Conservation (phyloP, 1,140 invertebrate genomes). For the Bombus terrestris region DNA sequence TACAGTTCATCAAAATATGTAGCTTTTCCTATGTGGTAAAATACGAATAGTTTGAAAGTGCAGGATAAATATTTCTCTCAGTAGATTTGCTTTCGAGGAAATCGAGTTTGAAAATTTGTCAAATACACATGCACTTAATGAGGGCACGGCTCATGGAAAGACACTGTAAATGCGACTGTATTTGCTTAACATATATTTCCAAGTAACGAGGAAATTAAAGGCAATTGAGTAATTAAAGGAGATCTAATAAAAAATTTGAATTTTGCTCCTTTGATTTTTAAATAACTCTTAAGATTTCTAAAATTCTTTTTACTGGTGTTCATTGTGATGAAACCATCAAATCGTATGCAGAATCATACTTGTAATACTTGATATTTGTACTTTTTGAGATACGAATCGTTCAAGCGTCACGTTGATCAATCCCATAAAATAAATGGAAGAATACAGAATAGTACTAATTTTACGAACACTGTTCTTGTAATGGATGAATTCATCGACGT, state of each 20-base stretch:
- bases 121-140: constrained; percentile 11
- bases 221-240: not conserved
- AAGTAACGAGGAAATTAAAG: not conserved
- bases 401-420: too few species aligned
- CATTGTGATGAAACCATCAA: too few species aligned
- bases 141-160: not conserved
- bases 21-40: not conserved
- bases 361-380: too few species aligned
- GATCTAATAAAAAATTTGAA: not conserved
- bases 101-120: constrained; percentile 16
- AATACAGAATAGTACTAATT: too few species aligned
- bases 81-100: not conserved
- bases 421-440: too few species aligned
- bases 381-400: too few species aligned
- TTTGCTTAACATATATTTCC: not conserved
- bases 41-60: constrained; percentile 7
- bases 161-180: not conserved
- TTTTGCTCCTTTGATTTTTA: not conserved
- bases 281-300: too few species aligned
- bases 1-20: too few species aligned
- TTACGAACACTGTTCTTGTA: too few species aligned
- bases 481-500: too few species aligned
- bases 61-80: constrained; percentile 8
- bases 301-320: not conserved
- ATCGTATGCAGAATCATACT: too few species aligned